phyloP scores from a whole-genome alignment of 2,888 invertebrate species.

The Sinopyrophorus schimmeli region DNA sequence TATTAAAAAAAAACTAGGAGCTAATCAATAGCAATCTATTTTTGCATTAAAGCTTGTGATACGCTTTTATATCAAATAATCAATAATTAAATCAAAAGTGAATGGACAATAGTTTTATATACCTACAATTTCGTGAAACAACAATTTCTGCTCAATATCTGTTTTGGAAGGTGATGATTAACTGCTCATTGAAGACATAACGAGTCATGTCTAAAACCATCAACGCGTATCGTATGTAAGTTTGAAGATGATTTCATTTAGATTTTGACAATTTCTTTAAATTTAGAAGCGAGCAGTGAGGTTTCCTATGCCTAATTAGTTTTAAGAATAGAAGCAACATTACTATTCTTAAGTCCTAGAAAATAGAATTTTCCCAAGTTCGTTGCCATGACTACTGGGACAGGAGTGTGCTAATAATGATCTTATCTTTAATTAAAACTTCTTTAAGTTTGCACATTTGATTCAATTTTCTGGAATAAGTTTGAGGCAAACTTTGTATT shows the following conservation, averaged over 20 bases:
- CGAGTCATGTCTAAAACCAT: conserved; percentile 80
- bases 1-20: not conserved
- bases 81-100: conserved; percentile 5
- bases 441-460: too few species aligned
- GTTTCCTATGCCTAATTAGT: too few species aligned
- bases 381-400: too few species aligned
- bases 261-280: too few species aligned
- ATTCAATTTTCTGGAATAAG: too few species aligned
- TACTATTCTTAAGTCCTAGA: not conserved
- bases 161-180: conserved; percentile 26
- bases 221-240: conserved; percentile 90
- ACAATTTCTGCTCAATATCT: conserved; percentile 15
- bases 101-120: conserved; percentile 15
- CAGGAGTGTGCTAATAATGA: too few species aligned
- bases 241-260: too few species aligned
- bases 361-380: not conserved
- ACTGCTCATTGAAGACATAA: conserved; percentile 24
- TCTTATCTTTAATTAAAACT: too few species aligned
- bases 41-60: conserved; percentile 20
- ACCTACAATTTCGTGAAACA: not conserved
- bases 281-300: too few species aligned
- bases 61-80: not conserved
- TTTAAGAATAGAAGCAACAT: not conserved
- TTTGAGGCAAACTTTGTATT: too few species aligned
- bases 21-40: too few species aligned